Evolutionary conservation across 2,888 invertebrate species (phyloP).

Genomic region (Nesidiocoris tenuis): DNA sequence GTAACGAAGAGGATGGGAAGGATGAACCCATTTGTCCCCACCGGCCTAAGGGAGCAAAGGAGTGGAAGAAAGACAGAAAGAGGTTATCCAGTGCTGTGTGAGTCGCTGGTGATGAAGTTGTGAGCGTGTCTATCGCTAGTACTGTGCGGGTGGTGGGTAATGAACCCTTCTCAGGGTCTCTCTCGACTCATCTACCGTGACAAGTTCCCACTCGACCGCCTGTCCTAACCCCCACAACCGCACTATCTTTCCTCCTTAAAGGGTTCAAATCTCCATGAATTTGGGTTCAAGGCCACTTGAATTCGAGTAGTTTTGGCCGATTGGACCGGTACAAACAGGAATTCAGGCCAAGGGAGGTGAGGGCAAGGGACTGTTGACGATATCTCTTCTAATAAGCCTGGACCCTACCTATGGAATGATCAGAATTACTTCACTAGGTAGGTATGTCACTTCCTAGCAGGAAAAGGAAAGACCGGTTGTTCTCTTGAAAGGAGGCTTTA

Average conservation of each 20-base stretch:
- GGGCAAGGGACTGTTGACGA: too few species aligned
- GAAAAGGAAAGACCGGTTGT: too few species aligned
- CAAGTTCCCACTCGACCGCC: background rate
- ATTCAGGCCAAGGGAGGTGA: too few species aligned
- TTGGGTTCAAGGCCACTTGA: too few species aligned
- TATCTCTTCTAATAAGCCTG: too few species aligned
- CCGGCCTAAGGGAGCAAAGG: background rate
- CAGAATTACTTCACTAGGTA: too few species aligned
- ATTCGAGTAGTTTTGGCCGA: too few species aligned
- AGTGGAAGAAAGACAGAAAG: background rate
- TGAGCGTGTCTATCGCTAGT: background rate
- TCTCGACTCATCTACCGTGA: background rate
- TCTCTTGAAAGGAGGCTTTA: too few species aligned
- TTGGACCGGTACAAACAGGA: too few species aligned
- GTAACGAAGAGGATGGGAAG: background rate
- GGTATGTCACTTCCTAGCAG: too few species aligned
- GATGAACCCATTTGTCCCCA: background rate
- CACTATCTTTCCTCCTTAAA: background rate
- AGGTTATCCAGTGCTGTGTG: background rate
- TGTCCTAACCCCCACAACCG: background rate
- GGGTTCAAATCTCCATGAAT: background rate
- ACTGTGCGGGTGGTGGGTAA: background rate
- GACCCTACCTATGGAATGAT: too few species aligned
- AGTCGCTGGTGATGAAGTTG: background rate
- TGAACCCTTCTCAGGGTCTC: background rate